A percentile compares a stretch with the other conserved stretches of the same genome.
phyloP scores from a whole-genome alignment of 2,797 vertebrate genomes.

The Echeneis naucrates region DNA sequence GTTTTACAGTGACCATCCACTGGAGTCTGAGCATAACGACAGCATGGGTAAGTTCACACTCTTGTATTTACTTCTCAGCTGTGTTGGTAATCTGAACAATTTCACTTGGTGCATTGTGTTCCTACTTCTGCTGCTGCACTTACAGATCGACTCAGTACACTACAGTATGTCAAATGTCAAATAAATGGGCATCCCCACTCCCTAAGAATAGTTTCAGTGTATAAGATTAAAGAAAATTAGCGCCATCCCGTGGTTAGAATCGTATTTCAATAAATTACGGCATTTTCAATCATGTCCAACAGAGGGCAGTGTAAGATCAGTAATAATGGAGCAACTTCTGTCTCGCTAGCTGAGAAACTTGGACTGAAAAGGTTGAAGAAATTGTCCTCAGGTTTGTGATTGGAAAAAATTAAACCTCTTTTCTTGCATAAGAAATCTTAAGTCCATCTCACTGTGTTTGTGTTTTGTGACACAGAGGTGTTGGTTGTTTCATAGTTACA shows the following conservation, averaged over 20 bases:
- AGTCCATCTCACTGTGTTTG: neutral
- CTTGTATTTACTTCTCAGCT: neutral
- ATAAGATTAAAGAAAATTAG: neutral
- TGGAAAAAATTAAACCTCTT: neutral
- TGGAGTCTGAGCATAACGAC: slow-evolving; percentile 81
- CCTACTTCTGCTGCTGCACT: neutral
- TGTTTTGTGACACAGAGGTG: neutral
- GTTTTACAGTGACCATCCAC: slow-evolving; percentile 81
- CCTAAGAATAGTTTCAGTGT: neutral
- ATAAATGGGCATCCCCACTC: too few relatives aligned
- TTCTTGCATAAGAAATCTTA: neutral
- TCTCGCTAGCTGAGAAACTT: neutral
- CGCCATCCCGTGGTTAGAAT: slow-evolving; percentile 58
- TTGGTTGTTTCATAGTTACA: neutral
- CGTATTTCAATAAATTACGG: neutral
- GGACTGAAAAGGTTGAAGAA: neutral
- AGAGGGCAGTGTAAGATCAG: slow-evolving; percentile 63
- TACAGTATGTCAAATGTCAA: neutral
- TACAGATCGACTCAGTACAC: neutral
- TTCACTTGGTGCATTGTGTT: too few relatives aligned
- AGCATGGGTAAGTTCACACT: slow-evolving; percentile 81
- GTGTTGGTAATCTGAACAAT: neutral
- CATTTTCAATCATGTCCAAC: slow-evolving; percentile 53
- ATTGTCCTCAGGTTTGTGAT: neutral
- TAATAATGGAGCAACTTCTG: neutral